phyloP scores from a whole-genome alignment of 2,888 invertebrate species.

The Agrochola litura region DNA sequence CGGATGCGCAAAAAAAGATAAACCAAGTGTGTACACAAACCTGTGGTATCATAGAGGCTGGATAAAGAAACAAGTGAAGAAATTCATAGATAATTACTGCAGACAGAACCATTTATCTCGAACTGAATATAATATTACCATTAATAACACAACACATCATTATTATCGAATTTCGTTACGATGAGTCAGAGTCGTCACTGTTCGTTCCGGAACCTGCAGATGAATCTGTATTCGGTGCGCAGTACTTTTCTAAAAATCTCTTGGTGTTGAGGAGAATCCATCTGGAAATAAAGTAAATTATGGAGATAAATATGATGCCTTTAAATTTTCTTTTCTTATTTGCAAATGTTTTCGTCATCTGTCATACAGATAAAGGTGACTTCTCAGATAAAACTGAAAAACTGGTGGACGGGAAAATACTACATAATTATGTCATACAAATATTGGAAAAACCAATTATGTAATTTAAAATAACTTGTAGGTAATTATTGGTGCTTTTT shows the following conservation, averaged over 20 bases:
- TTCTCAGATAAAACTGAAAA: not conserved
- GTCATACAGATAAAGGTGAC: constrained; percentile 10
- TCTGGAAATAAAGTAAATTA: constrained; percentile 66
- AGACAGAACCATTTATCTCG: accelerated
- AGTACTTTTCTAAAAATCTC: constrained; percentile 72
- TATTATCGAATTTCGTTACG: constrained; percentile 14
- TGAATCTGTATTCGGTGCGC: constrained; percentile 41
- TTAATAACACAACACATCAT: constrained; percentile 13
- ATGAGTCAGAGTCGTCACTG: constrained; percentile 7
- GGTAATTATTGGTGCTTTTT: not conserved
- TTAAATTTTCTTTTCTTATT: constrained; percentile 8
- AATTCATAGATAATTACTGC: constrained; percentile 69
- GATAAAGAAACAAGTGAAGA: constrained; percentile 72
- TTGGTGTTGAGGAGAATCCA: constrained; percentile 79
- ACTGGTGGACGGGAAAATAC: not conserved
- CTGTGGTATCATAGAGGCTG: constrained; percentile 78
- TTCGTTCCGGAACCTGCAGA: not conserved
- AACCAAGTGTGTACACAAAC: constrained; percentile 82
- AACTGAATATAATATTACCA: not conserved
- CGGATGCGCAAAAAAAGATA: constrained; percentile 79
- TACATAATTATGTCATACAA: not conserved
- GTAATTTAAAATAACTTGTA: not conserved
- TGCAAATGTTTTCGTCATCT: constrained; percentile 10
- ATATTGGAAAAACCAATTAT: constrained; percentile 1
- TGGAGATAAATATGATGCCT: not conserved